These are phyloP conservation scores for Natrix natrix DNA, from an alignment of 2,797 vertebrate species.

Conservation along the genomic window DNA sequence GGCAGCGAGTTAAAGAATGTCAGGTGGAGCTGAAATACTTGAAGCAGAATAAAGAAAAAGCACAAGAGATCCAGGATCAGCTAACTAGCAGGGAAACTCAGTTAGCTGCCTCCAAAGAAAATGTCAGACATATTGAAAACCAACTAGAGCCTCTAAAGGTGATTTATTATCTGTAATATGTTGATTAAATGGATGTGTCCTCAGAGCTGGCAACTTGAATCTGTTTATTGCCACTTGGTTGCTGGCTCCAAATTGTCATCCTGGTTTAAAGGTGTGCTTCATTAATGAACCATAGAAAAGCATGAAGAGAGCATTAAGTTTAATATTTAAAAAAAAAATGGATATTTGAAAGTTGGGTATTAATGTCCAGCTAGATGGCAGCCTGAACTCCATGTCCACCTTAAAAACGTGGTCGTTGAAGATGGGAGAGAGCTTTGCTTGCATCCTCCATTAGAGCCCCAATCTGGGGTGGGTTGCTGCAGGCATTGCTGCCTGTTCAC, in stretches of 20 bases:
- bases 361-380: not conserved
- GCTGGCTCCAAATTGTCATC: not conserved
- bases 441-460: not conserved
- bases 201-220: not conserved
- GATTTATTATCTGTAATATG: conserved; percentile 16
- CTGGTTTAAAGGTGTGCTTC: not conserved
- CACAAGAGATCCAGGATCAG: conserved; percentile 83
- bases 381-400: not conserved
- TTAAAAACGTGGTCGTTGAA: not conserved
- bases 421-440: not conserved
- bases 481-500: too few relatives aligned
- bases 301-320: not conserved
- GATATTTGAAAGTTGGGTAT: not conserved
- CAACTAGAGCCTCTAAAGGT: conserved; percentile 92
- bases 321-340: not conserved
- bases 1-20: conserved; percentile 80
- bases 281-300: not conserved
- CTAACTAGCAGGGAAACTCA: conserved; percentile 85
- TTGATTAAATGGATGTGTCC: not conserved
- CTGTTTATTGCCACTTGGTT: not conserved
- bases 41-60: conserved; percentile 95
- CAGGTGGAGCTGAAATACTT: conserved; percentile 88
- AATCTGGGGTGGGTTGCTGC: too few relatives aligned
- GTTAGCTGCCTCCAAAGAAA: conserved; percentile 86
- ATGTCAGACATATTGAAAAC: conserved; percentile 80